Percentiles rank a stretch among this genome's conserved stretches.
Conservation (phyloP, 2,113 vertebrate species). For the Tapirus terrestris region DNA sequence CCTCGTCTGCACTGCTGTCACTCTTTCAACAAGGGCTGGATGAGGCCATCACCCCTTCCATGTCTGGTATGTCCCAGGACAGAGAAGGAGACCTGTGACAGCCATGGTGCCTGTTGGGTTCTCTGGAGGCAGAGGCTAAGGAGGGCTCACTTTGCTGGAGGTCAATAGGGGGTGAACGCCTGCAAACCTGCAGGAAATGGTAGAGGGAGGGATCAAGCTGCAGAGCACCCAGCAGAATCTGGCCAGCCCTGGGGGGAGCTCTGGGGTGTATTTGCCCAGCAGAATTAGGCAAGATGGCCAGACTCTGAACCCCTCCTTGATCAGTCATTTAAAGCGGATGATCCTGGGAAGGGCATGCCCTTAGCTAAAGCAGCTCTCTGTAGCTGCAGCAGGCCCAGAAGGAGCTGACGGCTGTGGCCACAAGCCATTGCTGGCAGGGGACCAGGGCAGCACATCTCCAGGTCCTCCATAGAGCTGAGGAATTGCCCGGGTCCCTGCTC, state of each 20-base stretch:
- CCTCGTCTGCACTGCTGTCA: not conserved
- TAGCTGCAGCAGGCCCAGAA: rapidly evolving
- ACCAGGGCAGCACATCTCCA: not conserved
- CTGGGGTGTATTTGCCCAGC: not conserved
- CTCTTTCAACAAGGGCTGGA: not conserved
- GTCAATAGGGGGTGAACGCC: rapidly evolving
- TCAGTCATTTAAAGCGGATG: rapidly evolving
- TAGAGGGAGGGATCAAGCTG: not conserved
- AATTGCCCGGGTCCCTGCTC: not conserved
- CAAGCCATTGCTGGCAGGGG: not conserved
- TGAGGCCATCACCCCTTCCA: not conserved
- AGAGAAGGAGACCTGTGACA: not conserved
- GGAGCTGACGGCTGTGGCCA: not conserved
- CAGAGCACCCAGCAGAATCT: not conserved
- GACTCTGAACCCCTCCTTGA: not conserved
- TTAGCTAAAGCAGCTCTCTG: not conserved
- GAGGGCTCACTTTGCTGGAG: not conserved
- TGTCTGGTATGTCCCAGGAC: not conserved
- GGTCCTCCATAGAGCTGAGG: not conserved
- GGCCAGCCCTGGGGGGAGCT: rapidly evolving
- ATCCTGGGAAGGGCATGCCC: not conserved
- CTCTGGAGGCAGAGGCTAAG: not conserved
- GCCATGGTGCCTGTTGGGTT: not conserved
- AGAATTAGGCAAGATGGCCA: not conserved
- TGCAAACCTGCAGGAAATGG: not conserved